Evolutionary conservation across 1,140 invertebrate species (phyloP).

Genomic region (Brachionus asplanchnoidis): DNA sequence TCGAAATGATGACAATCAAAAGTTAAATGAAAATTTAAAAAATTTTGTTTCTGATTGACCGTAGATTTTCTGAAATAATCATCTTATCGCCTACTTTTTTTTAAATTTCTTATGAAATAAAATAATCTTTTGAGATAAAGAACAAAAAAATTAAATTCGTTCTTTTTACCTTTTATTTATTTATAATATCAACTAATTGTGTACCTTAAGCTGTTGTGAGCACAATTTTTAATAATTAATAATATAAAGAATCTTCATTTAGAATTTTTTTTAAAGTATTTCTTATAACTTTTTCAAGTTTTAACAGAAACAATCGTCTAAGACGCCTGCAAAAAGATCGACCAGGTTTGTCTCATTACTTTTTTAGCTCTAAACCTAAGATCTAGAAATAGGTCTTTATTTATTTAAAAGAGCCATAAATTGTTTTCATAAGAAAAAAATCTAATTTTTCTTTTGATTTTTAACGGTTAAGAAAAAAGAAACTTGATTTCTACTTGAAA

Average conservation of each 20-base stretch:
- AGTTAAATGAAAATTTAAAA: not conserved
- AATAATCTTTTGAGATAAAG: not conserved
- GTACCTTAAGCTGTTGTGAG: not conserved
- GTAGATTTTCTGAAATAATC: too few relatives aligned
- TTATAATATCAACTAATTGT: not conserved
- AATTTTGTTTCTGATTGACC: too few relatives aligned
- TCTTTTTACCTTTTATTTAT: not conserved
- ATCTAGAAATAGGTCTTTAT: not conserved
- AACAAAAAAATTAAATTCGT: not conserved
- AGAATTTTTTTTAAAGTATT: too few relatives aligned
- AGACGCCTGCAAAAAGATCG: not conserved
- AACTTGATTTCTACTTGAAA: slow-evolving; percentile 23
- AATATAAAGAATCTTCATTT: not conserved
- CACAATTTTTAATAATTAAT: not conserved
- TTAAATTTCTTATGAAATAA: not conserved
- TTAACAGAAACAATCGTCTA: not conserved
- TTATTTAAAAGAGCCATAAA: not conserved
- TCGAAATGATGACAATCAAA: not conserved
- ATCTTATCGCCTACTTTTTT: not conserved
- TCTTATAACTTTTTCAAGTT: too few relatives aligned
- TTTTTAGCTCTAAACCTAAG: not conserved
- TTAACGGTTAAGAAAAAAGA: not conserved
- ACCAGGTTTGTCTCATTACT: not conserved
- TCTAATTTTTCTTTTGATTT: not conserved
- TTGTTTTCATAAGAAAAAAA: not conserved